These are phyloP conservation scores for Martes martes DNA, from an alignment of 2,113 vertebrate genomes.

Conservation along the genomic window DNA sequence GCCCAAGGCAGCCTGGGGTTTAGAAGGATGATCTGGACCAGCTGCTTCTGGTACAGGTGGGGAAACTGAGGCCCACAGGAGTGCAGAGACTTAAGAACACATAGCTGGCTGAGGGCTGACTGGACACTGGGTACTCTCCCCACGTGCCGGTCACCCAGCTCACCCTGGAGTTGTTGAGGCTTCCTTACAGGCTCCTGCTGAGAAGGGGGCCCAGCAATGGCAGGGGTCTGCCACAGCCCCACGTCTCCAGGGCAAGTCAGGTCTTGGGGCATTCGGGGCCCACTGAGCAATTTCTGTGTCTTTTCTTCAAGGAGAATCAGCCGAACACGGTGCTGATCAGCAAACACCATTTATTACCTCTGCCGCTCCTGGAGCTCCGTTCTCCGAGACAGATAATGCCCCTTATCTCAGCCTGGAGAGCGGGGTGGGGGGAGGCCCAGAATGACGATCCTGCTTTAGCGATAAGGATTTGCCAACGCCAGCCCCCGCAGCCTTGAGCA, in stretches of 20 bases:
- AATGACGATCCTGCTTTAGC: rapidly evolving
- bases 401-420: conserved; percentile 1
- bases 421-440: background rate
- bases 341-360: background rate
- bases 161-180: rapidly evolving
- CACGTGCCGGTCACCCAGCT: background rate
- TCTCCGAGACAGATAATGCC: background rate
- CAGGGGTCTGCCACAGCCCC: background rate
- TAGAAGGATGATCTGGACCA: background rate
- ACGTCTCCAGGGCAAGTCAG: background rate
- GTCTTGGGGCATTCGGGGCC: background rate
- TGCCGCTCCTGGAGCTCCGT: background rate
- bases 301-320: conserved; percentile 61
- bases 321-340: rapidly evolving
- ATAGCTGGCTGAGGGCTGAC: background rate
- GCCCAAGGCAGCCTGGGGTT: too few relatives aligned
- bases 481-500: background rate
- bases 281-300: background rate
- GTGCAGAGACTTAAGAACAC: background rate
- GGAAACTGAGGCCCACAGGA: background rate
- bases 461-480: background rate
- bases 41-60: rapidly evolving
- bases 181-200: background rate
- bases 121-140: rapidly evolving
- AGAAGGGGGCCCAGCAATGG: background rate